Base-by-base conservation (phyloP, 2,888 invertebrate genomes). In the Drosophila subsilvestris region DNA sequence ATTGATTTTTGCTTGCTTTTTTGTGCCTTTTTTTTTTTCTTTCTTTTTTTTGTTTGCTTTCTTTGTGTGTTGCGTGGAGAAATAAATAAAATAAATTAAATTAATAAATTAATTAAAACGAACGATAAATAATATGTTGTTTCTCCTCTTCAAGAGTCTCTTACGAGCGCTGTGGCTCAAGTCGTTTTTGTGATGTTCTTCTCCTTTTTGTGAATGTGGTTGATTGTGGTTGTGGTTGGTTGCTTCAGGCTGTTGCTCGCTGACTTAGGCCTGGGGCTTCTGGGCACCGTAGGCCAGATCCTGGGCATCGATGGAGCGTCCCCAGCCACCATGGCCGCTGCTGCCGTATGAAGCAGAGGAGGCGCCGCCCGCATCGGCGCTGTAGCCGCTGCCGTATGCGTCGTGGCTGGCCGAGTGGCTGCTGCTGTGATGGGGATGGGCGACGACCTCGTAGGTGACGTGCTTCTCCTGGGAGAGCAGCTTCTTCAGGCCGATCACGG, bases 371-470 rank as follows among this genome's bases (percentile, higher is more conserved):
- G 93, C 93, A 69, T 93, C 93, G 60, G 94, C 94, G 74, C 93
- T 93, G n/a, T 94, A 93, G 53, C 93, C 92, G 75, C 93, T 93
- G 63, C 93, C 93, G 79, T 94, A 93, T 32, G 93, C 93, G 68
- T 96, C 96, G 76, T 96, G 95, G 62, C 94, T 94, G 68, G 95
- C 94, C 71, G 95, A 94, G 90, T 95, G 95, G 88, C 94, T 94
- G 76, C 94, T 93, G 70, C 95, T 94, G 91, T 96, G 96, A 87
- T 96, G 96, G 59, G 97, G 96, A 91, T 97, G 97, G 0, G 96
- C 95, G 0, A 97, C 96, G 42, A 97, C 97, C 90, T 97, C 97
- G 90, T 97, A 97, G 5, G 97, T 97, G 75, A 97, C 97, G 89
- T 96, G 96, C 90, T 97, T 97, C 92, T 96, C 95, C 89, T 95